phyloP scores from a whole-genome alignment of 2,888 invertebrate genomes.

The Drosophila antonietae region DNA sequence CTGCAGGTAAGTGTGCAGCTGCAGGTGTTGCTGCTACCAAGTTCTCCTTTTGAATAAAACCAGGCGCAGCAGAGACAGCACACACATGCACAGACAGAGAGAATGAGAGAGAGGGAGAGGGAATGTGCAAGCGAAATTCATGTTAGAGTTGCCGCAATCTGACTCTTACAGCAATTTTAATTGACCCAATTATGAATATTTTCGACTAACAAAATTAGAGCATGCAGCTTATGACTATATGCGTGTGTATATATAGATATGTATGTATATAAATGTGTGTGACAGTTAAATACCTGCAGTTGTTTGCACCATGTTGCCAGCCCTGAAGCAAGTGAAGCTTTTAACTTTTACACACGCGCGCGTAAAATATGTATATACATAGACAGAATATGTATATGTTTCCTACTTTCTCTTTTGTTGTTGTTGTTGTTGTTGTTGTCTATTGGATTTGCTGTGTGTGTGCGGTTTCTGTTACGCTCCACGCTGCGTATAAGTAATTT shows the following conservation, averaged over 20 bases:
- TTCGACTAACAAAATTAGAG: neutral
- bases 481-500: slow-evolving; percentile 46
- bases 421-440: slow-evolving; percentile 14
- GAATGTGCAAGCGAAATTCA: neutral
- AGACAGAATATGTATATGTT: slow-evolving; percentile 1
- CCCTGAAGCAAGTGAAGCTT: slow-evolving; percentile 48
- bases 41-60: neutral
- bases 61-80: neutral
- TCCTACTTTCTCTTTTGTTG: neutral
- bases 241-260: neutral
- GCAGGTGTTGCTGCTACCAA: neutral
- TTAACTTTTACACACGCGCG: slow-evolving; percentile 60
- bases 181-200: slow-evolving; percentile 8
- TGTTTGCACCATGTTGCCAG: slow-evolving; percentile 76
- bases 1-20: neutral
- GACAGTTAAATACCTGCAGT: slow-evolving; percentile 63
- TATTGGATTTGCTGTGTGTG: slow-evolving; percentile 35
- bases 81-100: too few relatives aligned
- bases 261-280: neutral
- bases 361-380: slow-evolving; percentile 38
- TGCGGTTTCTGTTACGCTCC: slow-evolving; percentile 29
- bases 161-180: neutral
- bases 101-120: neutral
- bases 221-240: neutral
- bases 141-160: neutral